phyloP scores from a whole-genome alignment of 2,113 vertebrate genomes.

The Hepsetus odoe region DNA sequence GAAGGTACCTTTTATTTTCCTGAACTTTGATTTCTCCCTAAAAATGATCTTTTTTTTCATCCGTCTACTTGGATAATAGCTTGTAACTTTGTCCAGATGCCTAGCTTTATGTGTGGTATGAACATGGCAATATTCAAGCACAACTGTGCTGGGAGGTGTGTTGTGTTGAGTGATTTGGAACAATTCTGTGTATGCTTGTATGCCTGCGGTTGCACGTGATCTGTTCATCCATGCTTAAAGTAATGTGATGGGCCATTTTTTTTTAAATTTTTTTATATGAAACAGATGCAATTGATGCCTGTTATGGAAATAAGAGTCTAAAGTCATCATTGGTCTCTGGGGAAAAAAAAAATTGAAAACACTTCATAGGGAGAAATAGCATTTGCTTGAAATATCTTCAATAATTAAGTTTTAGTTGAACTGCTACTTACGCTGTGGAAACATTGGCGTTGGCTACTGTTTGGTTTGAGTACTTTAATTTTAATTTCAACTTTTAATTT shows the following conservation, averaged over 20 bases:
- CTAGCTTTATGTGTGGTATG: conserved; percentile 64
- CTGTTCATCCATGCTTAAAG: not conserved
- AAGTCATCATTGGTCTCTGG: too few relatives aligned
- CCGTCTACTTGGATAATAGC: conserved; percentile 48
- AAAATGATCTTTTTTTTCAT: conserved; percentile 55
- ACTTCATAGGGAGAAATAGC: not conserved
- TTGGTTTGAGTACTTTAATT: not conserved
- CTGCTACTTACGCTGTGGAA: not conserved
- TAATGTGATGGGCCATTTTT: not conserved
- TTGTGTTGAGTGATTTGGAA: conserved; percentile 61
- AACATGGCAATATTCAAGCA: conserved; percentile 50
- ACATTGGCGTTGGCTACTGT: not conserved
- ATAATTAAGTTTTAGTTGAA: conserved; percentile 16
- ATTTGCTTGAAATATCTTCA: not conserved
- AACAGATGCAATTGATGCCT: too few relatives aligned
- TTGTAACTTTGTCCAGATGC: conserved; percentile 52
- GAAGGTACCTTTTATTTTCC: not conserved
- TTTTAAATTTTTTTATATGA: not conserved
- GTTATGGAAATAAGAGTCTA: not conserved
- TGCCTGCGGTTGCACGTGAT: conserved; percentile 62
- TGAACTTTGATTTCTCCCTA: conserved; percentile 50
- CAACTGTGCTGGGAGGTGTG: conserved; percentile 49
- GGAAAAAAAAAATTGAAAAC: too few relatives aligned
- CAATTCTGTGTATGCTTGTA: conserved; percentile 44
- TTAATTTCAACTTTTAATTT: not conserved